phyloP scores from a whole-genome alignment of 2,113 vertebrate species.

The Pogonocichla stellata region DNA sequence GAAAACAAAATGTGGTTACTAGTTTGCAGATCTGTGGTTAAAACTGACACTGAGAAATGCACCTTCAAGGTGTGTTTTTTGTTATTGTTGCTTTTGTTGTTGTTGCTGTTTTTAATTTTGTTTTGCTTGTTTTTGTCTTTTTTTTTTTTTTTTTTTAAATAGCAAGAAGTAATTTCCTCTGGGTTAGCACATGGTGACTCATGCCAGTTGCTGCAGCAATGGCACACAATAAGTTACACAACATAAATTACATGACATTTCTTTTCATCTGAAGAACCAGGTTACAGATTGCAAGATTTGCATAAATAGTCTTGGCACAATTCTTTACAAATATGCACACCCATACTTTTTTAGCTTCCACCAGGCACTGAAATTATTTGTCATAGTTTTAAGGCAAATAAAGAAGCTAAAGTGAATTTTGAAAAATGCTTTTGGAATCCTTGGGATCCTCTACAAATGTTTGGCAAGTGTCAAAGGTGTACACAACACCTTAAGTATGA shows the following conservation, averaged over 20 bases:
- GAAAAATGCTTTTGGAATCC: not conserved
- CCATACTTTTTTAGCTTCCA: not conserved
- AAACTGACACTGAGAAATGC: not conserved
- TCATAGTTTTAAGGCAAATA: not conserved
- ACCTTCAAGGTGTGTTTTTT: fast-evolving
- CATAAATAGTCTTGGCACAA: not conserved
- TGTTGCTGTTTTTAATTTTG: not conserved
- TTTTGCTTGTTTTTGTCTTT: not conserved
- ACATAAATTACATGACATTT: not conserved
- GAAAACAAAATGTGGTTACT: not conserved
- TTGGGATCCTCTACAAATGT: not conserved
- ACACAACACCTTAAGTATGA: not conserved
- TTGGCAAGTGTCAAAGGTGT: not conserved
- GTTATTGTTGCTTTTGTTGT: not conserved
- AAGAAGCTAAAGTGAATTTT: not conserved
- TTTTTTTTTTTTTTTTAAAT: not conserved
- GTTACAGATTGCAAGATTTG: not conserved
- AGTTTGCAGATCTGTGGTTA: not conserved
- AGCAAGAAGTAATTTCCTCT: not conserved
- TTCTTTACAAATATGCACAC: not conserved
- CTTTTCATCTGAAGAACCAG: not conserved
- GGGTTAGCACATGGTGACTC: not conserved
- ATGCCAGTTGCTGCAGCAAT: not conserved
- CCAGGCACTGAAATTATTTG: not conserved
- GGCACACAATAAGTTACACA: not conserved